Evolutionary conservation across 2,888 invertebrate species (phyloP), one percentile per base, ranked within the genome.

Genomic region (Nezara viridula): DNA sequence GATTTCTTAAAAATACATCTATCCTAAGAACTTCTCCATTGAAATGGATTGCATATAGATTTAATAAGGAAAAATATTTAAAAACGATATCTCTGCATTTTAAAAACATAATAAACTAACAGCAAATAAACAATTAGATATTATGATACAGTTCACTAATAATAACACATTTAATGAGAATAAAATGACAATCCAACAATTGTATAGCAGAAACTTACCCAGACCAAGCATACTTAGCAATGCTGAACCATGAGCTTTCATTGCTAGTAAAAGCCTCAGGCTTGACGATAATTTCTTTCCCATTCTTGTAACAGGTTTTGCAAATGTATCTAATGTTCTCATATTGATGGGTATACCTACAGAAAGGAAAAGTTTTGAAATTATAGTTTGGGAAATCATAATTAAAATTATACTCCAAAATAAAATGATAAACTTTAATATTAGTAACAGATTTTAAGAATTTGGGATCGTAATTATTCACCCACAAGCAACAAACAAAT

Each of bases 191-290:
- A n/a, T n/a, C n/a, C n/a, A n/a, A n/a, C n/a, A n/a, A n/a, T n/a
- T n/a, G n/a, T n/a, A n/a, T 47, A 14, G 19, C 6, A 60, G 14
- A 16, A 49, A 92, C 93, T 92, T 92, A 96, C 92, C 97, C 96
- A 86, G 96, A 95, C 96, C 96, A 96, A 1, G 96, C 95, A 92
- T 95, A 96, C 92, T 95, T 96, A 2, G 96, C 95, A 32, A 90
- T 81, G 50, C 95, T 96, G 88, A 95, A 94, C 95, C 96, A 96
- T 12, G 95, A 94, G 91, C 93, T 94, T 89, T 94, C 94, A 88
- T 91, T 92, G 9, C 93, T 92, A 49, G 93, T 92, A 7, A 93
- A 93, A 47, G 93, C 93, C 91, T 94, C 93, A 10, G 95, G 95
- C 44, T 94, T 94, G 9, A 96, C 96, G 21, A 94, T 92, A 16